Evolutionary conservation across 2,888 invertebrate genomes (phyloP).

Genomic region (Hybos culiciformis): DNA sequence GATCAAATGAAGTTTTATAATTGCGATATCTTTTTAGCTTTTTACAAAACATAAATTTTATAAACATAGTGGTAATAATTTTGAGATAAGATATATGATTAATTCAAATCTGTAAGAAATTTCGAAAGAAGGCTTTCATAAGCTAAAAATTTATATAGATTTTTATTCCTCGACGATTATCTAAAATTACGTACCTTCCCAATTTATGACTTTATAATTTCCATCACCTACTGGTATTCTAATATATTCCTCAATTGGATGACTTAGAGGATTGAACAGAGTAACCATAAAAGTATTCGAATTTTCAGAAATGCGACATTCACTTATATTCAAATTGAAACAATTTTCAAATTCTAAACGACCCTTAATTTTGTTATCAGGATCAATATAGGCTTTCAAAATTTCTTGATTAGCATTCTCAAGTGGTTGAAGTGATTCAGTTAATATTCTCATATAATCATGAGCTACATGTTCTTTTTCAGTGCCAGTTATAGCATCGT

Average conservation of each 20-base stretch:
- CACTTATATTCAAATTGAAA: slow-evolving; percentile 58
- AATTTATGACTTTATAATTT: slow-evolving; percentile 50
- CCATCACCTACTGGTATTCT: slow-evolving; percentile 46
- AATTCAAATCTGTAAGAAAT: too few species aligned
- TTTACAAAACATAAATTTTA: too few species aligned
- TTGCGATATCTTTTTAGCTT: not conserved
- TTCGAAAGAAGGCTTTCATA: too few species aligned
- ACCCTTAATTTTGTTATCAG: not conserved
- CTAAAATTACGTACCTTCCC: too few species aligned
- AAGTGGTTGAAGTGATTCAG: slow-evolving; percentile 44
- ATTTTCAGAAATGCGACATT: slow-evolving; percentile 49
- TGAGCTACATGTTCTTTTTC: slow-evolving; percentile 74
- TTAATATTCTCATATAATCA: slow-evolving; percentile 71
- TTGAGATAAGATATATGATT: too few species aligned
- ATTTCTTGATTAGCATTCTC: slow-evolving; percentile 10
- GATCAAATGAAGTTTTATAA: not conserved
- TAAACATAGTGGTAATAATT: too few species aligned
- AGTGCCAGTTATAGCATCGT: slow-evolving; percentile 75
- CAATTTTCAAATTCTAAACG: slow-evolving; percentile 41
- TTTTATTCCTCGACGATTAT: too few species aligned
- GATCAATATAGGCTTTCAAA: not conserved
- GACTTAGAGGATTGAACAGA: slow-evolving; percentile 49
- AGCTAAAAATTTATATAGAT: too few species aligned
- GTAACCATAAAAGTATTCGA: slow-evolving; percentile 49
- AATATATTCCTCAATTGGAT: slow-evolving; percentile 42